Conservation (phyloP, 2,113 vertebrate genomes). For the Xiphophorus couchianus region DNA sequence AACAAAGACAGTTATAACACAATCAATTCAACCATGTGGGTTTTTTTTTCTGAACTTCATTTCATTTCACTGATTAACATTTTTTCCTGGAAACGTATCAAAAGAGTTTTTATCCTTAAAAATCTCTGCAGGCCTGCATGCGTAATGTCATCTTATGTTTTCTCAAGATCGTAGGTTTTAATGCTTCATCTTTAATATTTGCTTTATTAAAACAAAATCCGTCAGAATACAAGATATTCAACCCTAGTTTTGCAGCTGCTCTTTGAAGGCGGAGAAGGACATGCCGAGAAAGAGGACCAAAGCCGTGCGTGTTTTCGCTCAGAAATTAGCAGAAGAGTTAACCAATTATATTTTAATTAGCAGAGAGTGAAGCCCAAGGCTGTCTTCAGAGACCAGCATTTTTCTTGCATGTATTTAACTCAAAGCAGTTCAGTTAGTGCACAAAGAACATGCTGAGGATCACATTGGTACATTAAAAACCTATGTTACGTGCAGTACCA, state of each 20-base stretch:
- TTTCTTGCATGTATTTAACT: not conserved
- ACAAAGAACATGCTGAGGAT: not conserved
- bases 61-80: not conserved
- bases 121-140: not conserved
- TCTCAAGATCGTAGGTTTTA: not conserved
- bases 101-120: not conserved
- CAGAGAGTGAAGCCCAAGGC: not conserved
- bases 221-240: too few species aligned
- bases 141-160: not conserved
- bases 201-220: not conserved
- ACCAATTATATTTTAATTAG: conserved; percentile 2
- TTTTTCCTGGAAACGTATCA: not conserved
- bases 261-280: not conserved
- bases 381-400: not conserved
- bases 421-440: not conserved
- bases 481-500: not conserved
- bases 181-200: not conserved
- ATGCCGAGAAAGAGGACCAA: not conserved
- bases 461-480: not conserved
- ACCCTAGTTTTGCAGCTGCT: not conserved
- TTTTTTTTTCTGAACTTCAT: not conserved
- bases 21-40: too few species aligned
- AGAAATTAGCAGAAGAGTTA: not conserved
- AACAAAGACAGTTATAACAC: too few species aligned
- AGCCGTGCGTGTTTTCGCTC: not conserved